phyloP scores from a whole-genome alignment of 2,113 vertebrate species.

The Bucco capensis region DNA sequence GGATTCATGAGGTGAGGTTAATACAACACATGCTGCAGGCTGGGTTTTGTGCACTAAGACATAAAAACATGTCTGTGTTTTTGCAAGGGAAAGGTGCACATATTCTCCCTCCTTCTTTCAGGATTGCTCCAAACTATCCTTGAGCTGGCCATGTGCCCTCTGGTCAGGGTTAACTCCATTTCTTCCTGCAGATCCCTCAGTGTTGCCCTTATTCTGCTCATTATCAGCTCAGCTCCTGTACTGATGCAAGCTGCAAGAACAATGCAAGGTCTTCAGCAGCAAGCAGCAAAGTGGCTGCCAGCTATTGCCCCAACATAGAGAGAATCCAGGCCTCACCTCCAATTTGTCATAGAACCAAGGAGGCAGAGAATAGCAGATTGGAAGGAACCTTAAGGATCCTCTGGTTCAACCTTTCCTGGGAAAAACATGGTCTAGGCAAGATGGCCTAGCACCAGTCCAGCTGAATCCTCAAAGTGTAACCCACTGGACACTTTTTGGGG shows the following conservation, averaged over 20 bases:
- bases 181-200: not conserved
- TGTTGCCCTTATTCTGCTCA: not conserved
- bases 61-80: not conserved
- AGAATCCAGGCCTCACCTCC: not conserved
- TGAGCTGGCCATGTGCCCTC: not conserved
- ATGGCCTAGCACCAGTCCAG: not conserved
- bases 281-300: not conserved
- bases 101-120: not conserved
- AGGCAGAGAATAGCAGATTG: not conserved
- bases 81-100: not conserved
- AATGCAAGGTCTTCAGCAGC: not conserved
- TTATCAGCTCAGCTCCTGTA: not conserved
- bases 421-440: not conserved
- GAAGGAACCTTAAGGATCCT: not conserved
- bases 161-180: not conserved
- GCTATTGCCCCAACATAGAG: fast-evolving
- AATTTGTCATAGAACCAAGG: too few species aligned
- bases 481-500: too few species aligned
- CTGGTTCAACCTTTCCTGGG: not conserved
- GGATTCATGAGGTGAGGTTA: not conserved
- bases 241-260: not conserved
- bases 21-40: too few species aligned
- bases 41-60: not conserved
- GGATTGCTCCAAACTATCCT: not conserved
- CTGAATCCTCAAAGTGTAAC: not conserved